These are phyloP conservation scores for Campoletis raptor DNA, from an alignment of 2,888 invertebrate species.

Conservation along the genomic window DNA sequence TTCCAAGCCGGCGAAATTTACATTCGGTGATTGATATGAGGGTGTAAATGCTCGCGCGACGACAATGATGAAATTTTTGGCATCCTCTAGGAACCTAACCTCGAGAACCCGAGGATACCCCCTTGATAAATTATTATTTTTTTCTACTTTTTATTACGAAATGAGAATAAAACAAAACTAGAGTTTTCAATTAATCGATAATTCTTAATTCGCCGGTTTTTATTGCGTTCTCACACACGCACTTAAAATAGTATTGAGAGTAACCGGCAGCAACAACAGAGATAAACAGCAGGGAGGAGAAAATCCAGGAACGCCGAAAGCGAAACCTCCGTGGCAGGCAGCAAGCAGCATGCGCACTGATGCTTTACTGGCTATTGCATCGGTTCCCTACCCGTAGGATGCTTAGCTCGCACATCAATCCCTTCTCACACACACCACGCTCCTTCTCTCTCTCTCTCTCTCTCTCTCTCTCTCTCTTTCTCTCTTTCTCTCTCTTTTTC, in stretches of 20 bases:
- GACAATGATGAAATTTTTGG: background rate
- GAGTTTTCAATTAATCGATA: background rate
- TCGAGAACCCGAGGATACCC: background rate
- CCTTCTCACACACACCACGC: constrained; percentile 1
- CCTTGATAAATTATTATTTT: background rate
- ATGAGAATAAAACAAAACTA: background rate
- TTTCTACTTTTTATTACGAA: background rate
- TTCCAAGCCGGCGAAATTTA: background rate
- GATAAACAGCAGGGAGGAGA: constrained; percentile 8
- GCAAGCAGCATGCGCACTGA: constrained; percentile 66
- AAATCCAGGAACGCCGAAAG: constrained; percentile 53
- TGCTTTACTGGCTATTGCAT: constrained; percentile 59
- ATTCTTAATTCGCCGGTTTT: background rate
- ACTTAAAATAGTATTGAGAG: background rate
- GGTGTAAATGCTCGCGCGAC: background rate
- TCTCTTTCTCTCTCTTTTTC: background rate
- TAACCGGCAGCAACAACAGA: constrained; percentile 31
- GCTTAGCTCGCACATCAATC: constrained; percentile 22
- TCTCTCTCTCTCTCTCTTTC: background rate
- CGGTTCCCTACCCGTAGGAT: constrained; percentile 30
- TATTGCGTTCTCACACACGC: constrained; percentile 2
- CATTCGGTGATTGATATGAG: background rate
- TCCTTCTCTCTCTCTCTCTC: background rate
- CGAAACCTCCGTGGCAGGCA: constrained; percentile 60
- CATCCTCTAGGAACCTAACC: background rate